Base-by-base conservation (phyloP, 2,888 invertebrate genomes). In the Electrophaes corylata region DNA sequence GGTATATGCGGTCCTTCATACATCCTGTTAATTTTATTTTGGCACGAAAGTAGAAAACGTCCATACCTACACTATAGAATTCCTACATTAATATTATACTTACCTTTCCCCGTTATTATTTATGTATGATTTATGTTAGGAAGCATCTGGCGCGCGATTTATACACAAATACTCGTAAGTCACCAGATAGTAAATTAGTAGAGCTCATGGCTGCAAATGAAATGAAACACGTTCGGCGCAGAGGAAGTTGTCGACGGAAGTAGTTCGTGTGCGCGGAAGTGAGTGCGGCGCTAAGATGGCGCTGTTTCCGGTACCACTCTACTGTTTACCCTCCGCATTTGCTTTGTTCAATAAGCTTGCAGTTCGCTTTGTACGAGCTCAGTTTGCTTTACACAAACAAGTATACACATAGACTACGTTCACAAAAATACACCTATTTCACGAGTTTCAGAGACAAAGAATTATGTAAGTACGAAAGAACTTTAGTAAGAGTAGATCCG, bases 211-310 rank as follows among this genome's bases (percentile, higher is more conserved):
- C 53, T 62, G 55, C 43, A 55, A 66, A 65, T 62, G 59, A 61
- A 67, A 69, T 66, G 65, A 66, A 65, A 64, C 64, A 64, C 62
- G 64, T 72, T 71, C 66, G n/a, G n/a, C 62, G 67, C 60, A 57
- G 67, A 69, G 77, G 74, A 78, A 77, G 73, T 77, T 74, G 78
- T 75, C 70, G 65, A 43, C 74, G 80, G 81, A 80, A 76, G 75
- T 78, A 77, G 80, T 82, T 81, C 75, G 71, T 71, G 23, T 55
- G 67, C 67, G 70, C 72, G 80, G 79, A 78, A 73, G 72, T 69
- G 66, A 69, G 68, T 67, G 64, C 63, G 69, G 66, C 64, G 66
- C 70, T 70, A 76, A 80, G 76, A 77, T 75, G 76, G 73, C 75
- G 66, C 62, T 57, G 66, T 62, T 70, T 75, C 74, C 75, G 71